These are phyloP conservation scores for Eupeodes latifasciatus DNA, from an alignment of 2,888 invertebrate genomes.

Conservation along the genomic window DNA sequence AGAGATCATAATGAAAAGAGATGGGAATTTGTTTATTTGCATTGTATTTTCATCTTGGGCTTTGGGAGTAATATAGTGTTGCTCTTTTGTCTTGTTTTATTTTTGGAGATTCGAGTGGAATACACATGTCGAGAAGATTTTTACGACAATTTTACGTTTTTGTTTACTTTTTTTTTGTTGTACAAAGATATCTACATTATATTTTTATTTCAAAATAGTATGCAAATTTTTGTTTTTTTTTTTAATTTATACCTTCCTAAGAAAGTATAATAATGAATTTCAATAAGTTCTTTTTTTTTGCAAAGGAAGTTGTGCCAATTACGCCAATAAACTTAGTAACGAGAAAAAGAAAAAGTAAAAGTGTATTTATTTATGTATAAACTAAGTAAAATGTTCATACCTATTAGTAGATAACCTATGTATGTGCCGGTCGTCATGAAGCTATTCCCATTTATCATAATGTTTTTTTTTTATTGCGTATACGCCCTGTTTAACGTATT, in stretches of 20 bases:
- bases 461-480: too few species aligned
- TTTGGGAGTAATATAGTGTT: background rate
- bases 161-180: conserved; percentile 60
- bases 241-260: background rate
- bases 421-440: too few species aligned
- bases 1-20: conserved; percentile 35
- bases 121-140: conserved; percentile 27
- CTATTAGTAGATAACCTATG: too few species aligned
- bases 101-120: conserved; percentile 11
- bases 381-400: too few species aligned
- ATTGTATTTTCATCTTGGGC: background rate
- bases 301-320: too few species aligned
- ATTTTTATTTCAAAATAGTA: background rate
- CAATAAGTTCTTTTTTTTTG: too few species aligned
- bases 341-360: too few species aligned
- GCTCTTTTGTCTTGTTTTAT: conserved; percentile 39
- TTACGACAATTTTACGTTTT: conserved; percentile 59
- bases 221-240: background rate
- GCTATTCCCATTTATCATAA: too few species aligned
- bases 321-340: too few species aligned
- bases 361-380: too few species aligned
- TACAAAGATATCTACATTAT: background rate
- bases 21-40: conserved; percentile 64
- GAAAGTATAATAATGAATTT: too few species aligned
- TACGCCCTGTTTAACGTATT: too few species aligned